Evolutionary conservation across 2,797 vertebrate species (phyloP), one percentile per base, ranked within the genome.

Genomic region (Naso thynnoides): DNA sequence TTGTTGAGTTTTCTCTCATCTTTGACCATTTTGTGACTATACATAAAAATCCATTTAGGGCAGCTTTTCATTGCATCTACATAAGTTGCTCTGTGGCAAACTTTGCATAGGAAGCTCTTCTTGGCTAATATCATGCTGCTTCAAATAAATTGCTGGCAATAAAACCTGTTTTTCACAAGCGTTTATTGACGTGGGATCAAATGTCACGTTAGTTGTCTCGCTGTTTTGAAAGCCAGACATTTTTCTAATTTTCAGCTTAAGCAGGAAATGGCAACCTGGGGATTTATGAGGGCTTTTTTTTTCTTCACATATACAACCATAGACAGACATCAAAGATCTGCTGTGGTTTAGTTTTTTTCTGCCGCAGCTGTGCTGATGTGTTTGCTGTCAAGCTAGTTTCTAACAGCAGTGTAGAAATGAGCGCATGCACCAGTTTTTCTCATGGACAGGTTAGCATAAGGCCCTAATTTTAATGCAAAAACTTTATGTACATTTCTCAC

Each of bases 251-350:
- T 69, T 52, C 26, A 24, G 24, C 55, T 49, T 6, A 4, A 67
- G 73, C 74, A 76, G 77, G 70, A 86, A 83, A 76, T 5, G 33
- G 65, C 39, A 84, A 87, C 87, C 83, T 90, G 88, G 44, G 45
- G 76, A 68, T 86, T 87, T 79, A 88, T 63, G 54, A 74, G 54
- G 4, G 38, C 29, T 48, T 23, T 48, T 16, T 21, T 64, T 54
- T 69, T 67, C 56, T 60, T 57, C 21, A 52, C 63, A 79, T 60
- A 48, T 59, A 57, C 9, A 5, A 39, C 65, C 62, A 49, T 61
- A 44, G 57, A 52, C 42, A 62, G 61, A 83, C 82, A 81, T 61
- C 15, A 79, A 65, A 79, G 64, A 76, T 87, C 42, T 55, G 36
- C 63, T 41, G 77, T 23, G 63, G 56, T 84, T 69, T 45, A 13